Base-by-base conservation (phyloP, 1,140 invertebrate species). In the Nephotettix cincticeps region DNA sequence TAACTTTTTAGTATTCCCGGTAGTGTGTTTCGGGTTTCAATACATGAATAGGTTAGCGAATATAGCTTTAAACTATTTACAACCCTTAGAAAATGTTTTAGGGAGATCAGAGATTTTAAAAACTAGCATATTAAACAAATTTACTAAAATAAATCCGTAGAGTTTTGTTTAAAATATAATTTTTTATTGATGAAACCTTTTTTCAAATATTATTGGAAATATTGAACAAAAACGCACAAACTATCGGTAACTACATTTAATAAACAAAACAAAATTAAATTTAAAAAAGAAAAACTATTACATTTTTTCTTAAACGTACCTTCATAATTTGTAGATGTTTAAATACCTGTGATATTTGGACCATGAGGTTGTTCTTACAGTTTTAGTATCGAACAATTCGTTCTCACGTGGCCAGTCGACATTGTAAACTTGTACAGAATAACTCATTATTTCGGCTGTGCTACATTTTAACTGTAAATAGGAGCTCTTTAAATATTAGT, bases 261-360 rank as follows among this genome's bases (percentile, higher is more conserved):
- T 11, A 11, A 9, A n/a, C 9, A 11, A 11, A 11, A 43, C n/a
- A 11, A 43, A 11, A 11, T 11, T 43, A 9, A 43, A 43, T 9
- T 43, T 43, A 43, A 43, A 11, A n/a, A 43, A 43, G 9, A 9
- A 43, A 43, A 9, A 11, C 9, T 9, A 43, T n/a, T n/a, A 11
- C 9, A 9, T 9, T 11, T n/a, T 43, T 43, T 11, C 40, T 43
- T 9, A 43, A 21, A 27, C 6, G 21, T 61, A 61, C 25, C 25
- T 61, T 2, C 9, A 27, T 27, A 6, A 27, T 61, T 6, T 21
- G 25, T 61, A 27, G n/a, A 11, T 27, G 13, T 61, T 61, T 27
- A 27, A 29, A 61, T 27, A 29, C 56, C 56, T 61, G 56, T 61
- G 56, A 61, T 61, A 61, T 6, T 25, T 61, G 56, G 56, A 61